These are phyloP conservation scores for Nothocercus nigrocapillus DNA, from an alignment of 2,113 vertebrate genomes.

Conservation along the genomic window DNA sequence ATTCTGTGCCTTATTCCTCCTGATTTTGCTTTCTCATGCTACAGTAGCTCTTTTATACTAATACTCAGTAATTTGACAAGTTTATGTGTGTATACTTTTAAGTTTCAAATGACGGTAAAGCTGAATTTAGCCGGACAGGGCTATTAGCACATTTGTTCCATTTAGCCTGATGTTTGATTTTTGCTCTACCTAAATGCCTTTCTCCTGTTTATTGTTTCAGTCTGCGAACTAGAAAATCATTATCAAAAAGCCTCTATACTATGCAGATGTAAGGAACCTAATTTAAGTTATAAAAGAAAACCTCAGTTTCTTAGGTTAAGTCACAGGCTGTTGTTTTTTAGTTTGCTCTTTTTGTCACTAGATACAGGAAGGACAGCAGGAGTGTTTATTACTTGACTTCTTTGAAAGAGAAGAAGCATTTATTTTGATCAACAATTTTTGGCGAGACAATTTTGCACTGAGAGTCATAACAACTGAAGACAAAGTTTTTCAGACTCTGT, in stretches of 20 bases:
- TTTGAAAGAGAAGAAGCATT: neutral
- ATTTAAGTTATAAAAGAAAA: neutral
- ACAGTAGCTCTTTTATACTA: neutral
- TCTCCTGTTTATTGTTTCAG: neutral
- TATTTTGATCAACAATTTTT: neutral
- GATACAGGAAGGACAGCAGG: neutral
- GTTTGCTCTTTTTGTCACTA: neutral
- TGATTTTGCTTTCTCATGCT: neutral
- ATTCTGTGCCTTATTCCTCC: neutral
- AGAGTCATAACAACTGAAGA: neutral
- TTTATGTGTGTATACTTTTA: neutral
- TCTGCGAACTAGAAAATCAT: neutral
- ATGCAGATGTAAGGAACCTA: neutral
- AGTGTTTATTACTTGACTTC: neutral
- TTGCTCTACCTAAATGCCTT: neutral
- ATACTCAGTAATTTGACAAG: neutral
- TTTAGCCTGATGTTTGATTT: neutral
- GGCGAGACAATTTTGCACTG: neutral
- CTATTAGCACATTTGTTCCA: neutral
- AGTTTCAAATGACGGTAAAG: neutral
- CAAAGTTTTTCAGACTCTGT: neutral
- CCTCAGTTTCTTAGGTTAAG: neutral
- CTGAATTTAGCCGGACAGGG: neutral
- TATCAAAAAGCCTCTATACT: neutral
- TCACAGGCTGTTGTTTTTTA: neutral